Base-by-base conservation (phyloP, 2,113 vertebrate genomes). In the Seriola rivoliana region DNA sequence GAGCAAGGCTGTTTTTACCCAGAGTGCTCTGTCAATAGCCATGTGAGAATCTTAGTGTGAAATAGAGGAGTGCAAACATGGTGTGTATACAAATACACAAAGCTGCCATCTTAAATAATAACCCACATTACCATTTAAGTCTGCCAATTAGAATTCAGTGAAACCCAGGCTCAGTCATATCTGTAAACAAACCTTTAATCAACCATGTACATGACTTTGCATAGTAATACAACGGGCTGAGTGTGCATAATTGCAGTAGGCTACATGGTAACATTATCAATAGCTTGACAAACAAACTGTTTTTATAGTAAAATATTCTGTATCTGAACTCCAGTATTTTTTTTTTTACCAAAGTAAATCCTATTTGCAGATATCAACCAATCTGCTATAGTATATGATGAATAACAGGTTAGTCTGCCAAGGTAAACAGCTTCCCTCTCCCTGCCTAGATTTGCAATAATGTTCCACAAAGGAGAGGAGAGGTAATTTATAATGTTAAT, bases 401-500 rank as follows among this genome's bases (percentile, higher is more conserved):
- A 80, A 89, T 67, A 77, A 60, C 34, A 32, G 68, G 21, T 55
- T 40, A 29, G 40, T 57, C 55, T 67, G 29, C 65, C 76, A 85
- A 72, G 71, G 66, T 85, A 88, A 84, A 90, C 81, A 77, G 29
- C 63, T 88, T 84, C 50, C 34, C 52, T 89, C 62, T 84, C 50
- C 34, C 52, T 89, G 58, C 76, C 75, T 74, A 48, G 21, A 79
- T 86, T 19, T 81, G 81, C 66, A 87, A 66, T 81, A 80, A 73
- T 80, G 48, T 71, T 78, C 78, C 62, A 77, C 64, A 84, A 67
- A 85, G 70, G 62, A 64, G 32, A 67, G 34, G 59, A 71, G 81
- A 85, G 59, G 57, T 85, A 84, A 88, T 91, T 73, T 82, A 86
- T 85, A 85, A 85, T 90, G 78, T 73, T 90, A 85, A 86, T 89